Evolutionary conservation across 2,113 vertebrate species (phyloP).

Genomic region (Eubucco bourcierii): DNA sequence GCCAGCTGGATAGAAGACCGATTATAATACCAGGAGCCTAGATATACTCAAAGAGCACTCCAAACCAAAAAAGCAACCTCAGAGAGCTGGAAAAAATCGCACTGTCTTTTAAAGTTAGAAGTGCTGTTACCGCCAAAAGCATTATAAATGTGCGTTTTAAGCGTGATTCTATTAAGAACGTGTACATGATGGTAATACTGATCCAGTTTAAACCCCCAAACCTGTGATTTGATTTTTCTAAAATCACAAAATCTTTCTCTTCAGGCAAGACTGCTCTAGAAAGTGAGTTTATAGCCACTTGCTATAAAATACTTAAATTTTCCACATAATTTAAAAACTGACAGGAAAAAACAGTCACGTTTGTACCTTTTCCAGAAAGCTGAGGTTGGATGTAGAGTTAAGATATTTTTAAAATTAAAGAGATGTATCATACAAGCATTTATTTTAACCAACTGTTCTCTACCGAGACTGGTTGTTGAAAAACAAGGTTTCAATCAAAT

Average conservation of each 20-base stretch:
- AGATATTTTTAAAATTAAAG: background rate
- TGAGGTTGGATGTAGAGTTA: constrained; percentile 75
- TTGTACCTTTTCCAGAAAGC: constrained; percentile 79
- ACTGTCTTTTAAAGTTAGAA: constrained; percentile 37
- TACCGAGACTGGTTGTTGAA: constrained; percentile 44
- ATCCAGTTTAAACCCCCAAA: constrained; percentile 25
- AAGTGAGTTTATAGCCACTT: constrained; percentile 54
- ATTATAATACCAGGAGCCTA: constrained; percentile 60
- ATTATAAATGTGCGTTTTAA: background rate
- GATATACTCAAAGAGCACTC: constrained; percentile 51
- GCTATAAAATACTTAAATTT: constrained; percentile 35
- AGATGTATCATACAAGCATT: constrained; percentile 34
- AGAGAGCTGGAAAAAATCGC: constrained; percentile 78
- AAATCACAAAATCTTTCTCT: constrained; percentile 45
- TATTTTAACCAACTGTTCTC: constrained; percentile 62
- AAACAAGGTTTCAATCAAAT: constrained; percentile 61
- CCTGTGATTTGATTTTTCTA: constrained; percentile 47
- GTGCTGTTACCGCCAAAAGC: background rate
- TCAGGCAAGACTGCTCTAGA: constrained; percentile 33
- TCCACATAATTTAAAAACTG: background rate
- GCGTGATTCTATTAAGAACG: background rate
- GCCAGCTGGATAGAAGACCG: constrained; percentile 51
- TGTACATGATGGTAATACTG: background rate
- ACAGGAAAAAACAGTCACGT: background rate
- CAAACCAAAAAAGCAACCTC: constrained; percentile 77